Evolutionary conservation across 2,888 invertebrate genomes (phyloP).

Genomic region (Nymphalis c-album): DNA sequence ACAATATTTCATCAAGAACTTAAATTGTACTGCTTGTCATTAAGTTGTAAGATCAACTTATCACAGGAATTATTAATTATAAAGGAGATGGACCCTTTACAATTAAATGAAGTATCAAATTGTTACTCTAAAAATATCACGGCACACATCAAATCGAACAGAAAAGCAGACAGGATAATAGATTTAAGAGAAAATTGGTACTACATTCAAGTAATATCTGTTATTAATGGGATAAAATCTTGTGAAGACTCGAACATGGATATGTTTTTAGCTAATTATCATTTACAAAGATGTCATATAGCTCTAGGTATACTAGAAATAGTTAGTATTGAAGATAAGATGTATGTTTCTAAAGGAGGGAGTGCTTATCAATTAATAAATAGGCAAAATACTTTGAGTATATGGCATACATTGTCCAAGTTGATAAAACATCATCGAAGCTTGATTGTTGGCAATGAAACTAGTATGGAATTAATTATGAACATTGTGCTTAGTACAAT

Average conservation of each 20-base stretch:
- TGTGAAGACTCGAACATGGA: conserved; percentile 54
- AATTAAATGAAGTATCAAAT: conserved; percentile 56
- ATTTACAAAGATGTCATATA: conserved; percentile 55
- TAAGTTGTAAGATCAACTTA: conserved; percentile 53
- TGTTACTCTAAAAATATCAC: conserved; percentile 55
- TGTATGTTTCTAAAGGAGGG: conserved; percentile 22
- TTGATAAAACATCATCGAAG: conserved; percentile 49
- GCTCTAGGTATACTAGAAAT: conserved; percentile 56
- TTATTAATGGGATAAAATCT: conserved; percentile 52
- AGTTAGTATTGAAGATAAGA: conserved; percentile 45
- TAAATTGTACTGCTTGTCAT: conserved; percentile 56
- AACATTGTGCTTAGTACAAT: conserved; percentile 52
- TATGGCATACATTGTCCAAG: conserved; percentile 52
- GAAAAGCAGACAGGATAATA: conserved; percentile 26
- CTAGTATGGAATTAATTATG: conserved; percentile 46
- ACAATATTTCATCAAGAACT: conserved; percentile 57
- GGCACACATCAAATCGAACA: conserved; percentile 43
- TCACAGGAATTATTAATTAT: conserved; percentile 53
- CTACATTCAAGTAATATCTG: conserved; percentile 54
- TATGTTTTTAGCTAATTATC: conserved; percentile 52
- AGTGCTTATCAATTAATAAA: conserved; percentile 38
- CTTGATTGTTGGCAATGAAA: conserved; percentile 45
- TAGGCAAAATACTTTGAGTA: conserved; percentile 40
- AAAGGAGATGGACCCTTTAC: conserved; percentile 51
- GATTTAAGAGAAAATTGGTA: conserved; percentile 55